phyloP scores from a whole-genome alignment of 2,797 vertebrate genomes.

The Anolis apletophallus region DNA sequence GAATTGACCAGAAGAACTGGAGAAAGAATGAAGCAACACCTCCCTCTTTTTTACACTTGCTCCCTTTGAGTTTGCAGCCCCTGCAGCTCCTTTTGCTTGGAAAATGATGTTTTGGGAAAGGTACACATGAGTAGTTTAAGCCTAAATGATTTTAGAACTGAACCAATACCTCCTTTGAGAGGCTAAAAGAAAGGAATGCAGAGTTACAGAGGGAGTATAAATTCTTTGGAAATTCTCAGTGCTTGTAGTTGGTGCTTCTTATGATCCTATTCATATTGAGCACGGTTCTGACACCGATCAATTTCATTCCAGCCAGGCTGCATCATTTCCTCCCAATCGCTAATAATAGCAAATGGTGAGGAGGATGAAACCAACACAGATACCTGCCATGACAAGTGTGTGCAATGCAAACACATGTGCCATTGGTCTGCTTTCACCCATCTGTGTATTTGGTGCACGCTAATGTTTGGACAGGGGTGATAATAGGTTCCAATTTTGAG shows the following conservation, averaged over 20 bases:
- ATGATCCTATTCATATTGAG: not conserved
- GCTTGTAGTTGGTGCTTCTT: not conserved
- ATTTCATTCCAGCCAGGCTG: constrained; percentile 19
- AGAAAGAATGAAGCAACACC: not conserved
- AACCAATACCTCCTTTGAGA: not conserved
- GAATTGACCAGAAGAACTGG: not conserved
- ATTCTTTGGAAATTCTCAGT: not conserved
- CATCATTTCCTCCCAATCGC: not conserved
- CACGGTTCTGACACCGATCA: constrained; percentile 9
- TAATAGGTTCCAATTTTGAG: not conserved
- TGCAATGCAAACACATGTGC: not conserved
- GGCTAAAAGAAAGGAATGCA: not conserved
- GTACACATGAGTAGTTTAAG: not conserved
- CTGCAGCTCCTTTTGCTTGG: not conserved
- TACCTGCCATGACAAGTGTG: not conserved
- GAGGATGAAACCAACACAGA: not conserved
- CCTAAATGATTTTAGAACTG: not conserved
- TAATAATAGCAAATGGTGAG: not conserved
- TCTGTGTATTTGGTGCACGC: not conserved
- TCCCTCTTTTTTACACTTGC: not conserved
- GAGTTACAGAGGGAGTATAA: not conserved
- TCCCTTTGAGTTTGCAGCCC: not conserved
- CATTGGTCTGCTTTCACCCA: not conserved
- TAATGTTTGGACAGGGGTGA: not conserved
- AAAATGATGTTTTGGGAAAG: not conserved